Evolutionary conservation across 2,797 vertebrate genomes (phyloP).

Genomic region (Dallia pectoralis): DNA sequence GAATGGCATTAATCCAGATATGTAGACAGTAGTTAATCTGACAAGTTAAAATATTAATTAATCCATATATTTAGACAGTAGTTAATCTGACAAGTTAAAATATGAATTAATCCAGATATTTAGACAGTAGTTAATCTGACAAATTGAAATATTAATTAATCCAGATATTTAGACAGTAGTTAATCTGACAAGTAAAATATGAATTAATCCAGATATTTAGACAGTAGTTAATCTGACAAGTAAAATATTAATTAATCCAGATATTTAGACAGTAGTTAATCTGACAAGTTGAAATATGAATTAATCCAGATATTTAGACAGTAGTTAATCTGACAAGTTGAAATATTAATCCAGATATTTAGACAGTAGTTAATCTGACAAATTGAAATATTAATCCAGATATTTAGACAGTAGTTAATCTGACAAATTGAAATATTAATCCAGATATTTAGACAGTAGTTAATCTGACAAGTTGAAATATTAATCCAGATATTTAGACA

Average conservation of each 20-base stretch:
- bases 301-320: neutral
- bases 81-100: neutral
- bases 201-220: neutral
- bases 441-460: neutral
- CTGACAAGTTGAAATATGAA: neutral
- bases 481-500: neutral
- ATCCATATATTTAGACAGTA: neutral
- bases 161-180: neutral
- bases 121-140: neutral
- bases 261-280: neutral
- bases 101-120: neutral
- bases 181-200: neutral
- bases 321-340: neutral
- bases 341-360: neutral
- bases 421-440: neutral
- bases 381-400: neutral
- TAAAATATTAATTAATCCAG: neutral
- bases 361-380: neutral
- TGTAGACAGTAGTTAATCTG: neutral
- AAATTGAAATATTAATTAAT: neutral
- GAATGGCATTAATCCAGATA: neutral
- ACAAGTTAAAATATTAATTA: neutral
- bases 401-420: neutral
- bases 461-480: neutral
- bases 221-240: neutral